Base-by-base conservation (phyloP, 2,888 invertebrate genomes). In the Cryptocephalus primarius region DNA sequence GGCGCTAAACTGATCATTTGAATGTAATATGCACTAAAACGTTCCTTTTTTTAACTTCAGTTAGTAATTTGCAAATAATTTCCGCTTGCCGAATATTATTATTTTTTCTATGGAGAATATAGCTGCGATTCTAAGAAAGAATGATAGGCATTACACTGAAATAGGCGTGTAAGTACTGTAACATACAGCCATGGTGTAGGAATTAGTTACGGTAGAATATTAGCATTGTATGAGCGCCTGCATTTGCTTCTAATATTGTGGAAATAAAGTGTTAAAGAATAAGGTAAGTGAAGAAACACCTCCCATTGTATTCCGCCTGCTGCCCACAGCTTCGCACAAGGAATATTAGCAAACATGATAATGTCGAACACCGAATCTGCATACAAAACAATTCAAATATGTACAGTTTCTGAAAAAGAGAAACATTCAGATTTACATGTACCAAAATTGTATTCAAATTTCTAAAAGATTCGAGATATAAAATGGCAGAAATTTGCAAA, bases 371-470 rank as follows among this genome's bases (percentile, higher is more conserved):
- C 44, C 34, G 45, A 54, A 65, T 65, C 61, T 65, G 61, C 62
- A 65, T 64, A 65, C 61, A 60, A 61, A 64, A 62, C 55, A 48
- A 53, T 56, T 54, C 54, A 54, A 54, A 54, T 58, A 55, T 51
- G 54, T 56, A 53, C 55, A 55, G 51, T 50, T 57, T 58, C 57
- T 51, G 53, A 53, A 55, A 59, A 59, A 22, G 22, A 22, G 54
- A 53, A 51, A 44, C 48, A 48, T 41, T 39, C 52, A 49, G 55
- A 64, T 65, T 64, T 64, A 56, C 65, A 66, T 66, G 61, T 62
- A 61, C 67, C 65, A 66, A 67, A 66, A 65, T 60, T 56, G 62
- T 67, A 67, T 67, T 67, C 57, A 43, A 43, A 43, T 43, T 33
- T 13, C 14, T 11, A 10, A 34, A 11, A 43, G 33, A 43, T 33